Conservation (phyloP, 2,113 vertebrate species). For the Lipophrys pholis region DNA sequence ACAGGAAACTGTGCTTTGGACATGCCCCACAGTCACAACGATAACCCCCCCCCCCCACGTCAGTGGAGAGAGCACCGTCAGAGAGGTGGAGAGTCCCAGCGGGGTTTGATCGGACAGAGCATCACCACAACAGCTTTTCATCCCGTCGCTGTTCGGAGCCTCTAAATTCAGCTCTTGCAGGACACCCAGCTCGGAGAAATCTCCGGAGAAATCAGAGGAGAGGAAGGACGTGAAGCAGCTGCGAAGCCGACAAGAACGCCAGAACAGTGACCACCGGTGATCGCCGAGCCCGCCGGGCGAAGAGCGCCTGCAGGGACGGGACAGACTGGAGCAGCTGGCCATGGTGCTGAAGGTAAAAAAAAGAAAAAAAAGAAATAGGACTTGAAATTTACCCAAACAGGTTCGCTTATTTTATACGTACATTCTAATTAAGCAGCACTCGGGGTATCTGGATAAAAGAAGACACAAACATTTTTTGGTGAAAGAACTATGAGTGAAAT, state of each 20-base stretch:
- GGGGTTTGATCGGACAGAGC: conserved; percentile 9
- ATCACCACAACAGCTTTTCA: conserved; percentile 17
- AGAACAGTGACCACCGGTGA: conserved; percentile 75
- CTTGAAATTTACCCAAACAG: no score
- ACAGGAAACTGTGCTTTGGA: conserved; percentile 48
- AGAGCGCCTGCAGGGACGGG: conserved; percentile 84
- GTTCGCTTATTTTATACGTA: no score
- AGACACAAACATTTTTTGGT: no score
- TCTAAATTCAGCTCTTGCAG: conserved; percentile 83
- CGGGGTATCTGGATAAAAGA: no score
- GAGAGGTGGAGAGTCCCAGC: conserved; percentile 34
- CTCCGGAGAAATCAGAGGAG: conserved; percentile 82
- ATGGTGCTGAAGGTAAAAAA: conserved; percentile 86
- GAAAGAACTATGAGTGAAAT: no score
- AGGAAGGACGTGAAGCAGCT: conserved; percentile 82
- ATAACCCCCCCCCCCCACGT: conserved; percentile 8
- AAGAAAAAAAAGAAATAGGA: no score
- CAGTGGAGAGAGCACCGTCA: conserved; percentile 3
- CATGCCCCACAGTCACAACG: conserved; percentile 9
- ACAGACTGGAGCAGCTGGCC: conserved; percentile 81
- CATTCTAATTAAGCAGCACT: no score
- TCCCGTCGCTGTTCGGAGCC: conserved; percentile 16
- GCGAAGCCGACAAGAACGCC: no score
- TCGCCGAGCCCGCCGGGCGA: no score
- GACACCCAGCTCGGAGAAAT: conserved; percentile 84